A percentile compares a stretch with the other conserved stretches of the same genome.
Evolutionary conservation across 2,888 invertebrate species (phyloP).

Genomic region (Cybosia mesomella): DNA sequence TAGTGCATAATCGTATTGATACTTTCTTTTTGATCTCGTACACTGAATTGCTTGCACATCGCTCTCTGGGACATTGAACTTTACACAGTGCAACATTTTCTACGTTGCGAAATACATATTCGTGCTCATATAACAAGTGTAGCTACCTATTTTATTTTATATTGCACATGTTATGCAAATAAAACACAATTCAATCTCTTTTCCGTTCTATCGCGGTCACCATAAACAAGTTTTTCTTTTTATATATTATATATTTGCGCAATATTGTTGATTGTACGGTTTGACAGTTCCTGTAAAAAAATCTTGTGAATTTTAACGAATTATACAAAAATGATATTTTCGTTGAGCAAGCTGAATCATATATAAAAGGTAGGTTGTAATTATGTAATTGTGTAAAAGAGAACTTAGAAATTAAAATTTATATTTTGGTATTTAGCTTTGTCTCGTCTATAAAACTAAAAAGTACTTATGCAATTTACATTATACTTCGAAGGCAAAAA

Average conservation of each 20-base stretch:
- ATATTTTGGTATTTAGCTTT: background rate
- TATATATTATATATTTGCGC: constrained; percentile 5
- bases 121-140: background rate
- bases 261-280: background rate
- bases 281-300: constrained; percentile 1
- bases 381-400: background rate
- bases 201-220: constrained; percentile 24
- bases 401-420: background rate
- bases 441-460: background rate
- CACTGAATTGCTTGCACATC: constrained; percentile 8
- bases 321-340: background rate
- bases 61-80: constrained; percentile 1
- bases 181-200: constrained; percentile 27
- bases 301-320: background rate
- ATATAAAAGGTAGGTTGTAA: background rate
- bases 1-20: background rate
- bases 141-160: background rate
- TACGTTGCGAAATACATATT: constrained; percentile 10
- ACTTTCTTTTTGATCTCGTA: constrained; percentile 4
- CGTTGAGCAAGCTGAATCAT: background rate
- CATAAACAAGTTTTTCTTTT: constrained; percentile 29
- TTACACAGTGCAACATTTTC: constrained; percentile 3
- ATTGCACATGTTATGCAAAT: constrained; percentile 10
- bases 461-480: background rate
- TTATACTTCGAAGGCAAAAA: background rate